These are phyloP conservation scores for Macrobrachium nipponense DNA, from an alignment of 1,140 invertebrate species.

Conservation along the genomic window DNA sequence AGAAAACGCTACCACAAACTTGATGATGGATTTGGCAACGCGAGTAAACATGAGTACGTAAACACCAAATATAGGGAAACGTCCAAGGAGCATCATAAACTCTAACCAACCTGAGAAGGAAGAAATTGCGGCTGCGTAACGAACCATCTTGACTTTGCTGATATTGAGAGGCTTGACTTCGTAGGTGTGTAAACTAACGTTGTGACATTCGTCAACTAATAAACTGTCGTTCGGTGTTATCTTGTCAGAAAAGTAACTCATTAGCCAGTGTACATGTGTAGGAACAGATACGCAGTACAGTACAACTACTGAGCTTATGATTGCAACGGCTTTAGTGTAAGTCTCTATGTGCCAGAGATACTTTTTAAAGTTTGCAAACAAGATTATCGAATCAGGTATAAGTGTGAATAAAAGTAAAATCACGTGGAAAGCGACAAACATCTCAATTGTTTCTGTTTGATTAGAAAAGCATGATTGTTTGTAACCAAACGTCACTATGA, in stretches of 20 bases:
- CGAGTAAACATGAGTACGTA: conserved; percentile 66
- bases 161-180: neutral
- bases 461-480: conserved; percentile 1
- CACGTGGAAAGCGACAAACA: conserved; percentile 30
- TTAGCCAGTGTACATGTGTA: neutral
- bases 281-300: conserved; percentile 31
- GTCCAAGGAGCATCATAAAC: conserved; percentile 81
- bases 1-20: conserved; percentile 65
- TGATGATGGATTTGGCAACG: conserved; percentile 64
- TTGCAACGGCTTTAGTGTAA: conserved; percentile 41
- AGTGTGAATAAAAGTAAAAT: conserved; percentile 48
- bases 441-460: neutral
- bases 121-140: conserved; percentile 73
- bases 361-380: conserved; percentile 60
- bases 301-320: conserved; percentile 52
- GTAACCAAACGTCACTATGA: conserved; percentile 43
- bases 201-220: neutral
- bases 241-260: neutral
- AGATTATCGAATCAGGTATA: conserved; percentile 55
- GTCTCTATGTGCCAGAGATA: conserved; percentile 62
- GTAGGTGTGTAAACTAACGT: no score
- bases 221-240: neutral
- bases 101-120: conserved; percentile 82
- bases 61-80: conserved; percentile 78
- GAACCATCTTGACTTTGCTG: conserved; percentile 14